Percentiles rank a stretch among this genome's conserved stretches.
Conservation (phyloP, 1,140 invertebrate species). For the Seison nebaliae region DNA sequence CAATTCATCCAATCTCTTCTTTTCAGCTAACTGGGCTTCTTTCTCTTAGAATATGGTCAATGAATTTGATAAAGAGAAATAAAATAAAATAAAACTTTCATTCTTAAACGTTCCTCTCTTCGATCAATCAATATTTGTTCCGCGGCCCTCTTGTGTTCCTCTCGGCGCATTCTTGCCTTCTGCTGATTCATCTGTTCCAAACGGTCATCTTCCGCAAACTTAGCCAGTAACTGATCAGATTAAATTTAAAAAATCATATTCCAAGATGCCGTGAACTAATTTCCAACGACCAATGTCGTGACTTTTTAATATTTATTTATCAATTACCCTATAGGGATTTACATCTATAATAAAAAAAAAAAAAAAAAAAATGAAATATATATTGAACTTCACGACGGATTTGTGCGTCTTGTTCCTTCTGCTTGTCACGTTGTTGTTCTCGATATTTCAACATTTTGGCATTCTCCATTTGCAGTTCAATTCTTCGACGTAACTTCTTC, state of each 20-base stretch:
- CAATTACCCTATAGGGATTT: no score
- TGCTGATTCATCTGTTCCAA: slow-evolving; percentile 30
- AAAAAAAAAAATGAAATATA: background rate
- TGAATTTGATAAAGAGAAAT: background rate
- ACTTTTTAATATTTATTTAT: no score
- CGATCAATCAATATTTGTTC: slow-evolving; percentile 23
- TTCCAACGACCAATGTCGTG: no score
- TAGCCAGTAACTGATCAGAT: slow-evolving; percentile 23
- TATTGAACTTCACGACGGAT: slow-evolving; percentile 21
- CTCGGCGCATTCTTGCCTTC: slow-evolving; percentile 26
- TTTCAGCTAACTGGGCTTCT: slow-evolving; percentile 17
- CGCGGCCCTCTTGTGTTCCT: slow-evolving; percentile 25
- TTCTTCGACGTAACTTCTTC: slow-evolving; percentile 18
- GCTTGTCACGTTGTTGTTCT: slow-evolving; percentile 18
- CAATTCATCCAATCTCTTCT: slow-evolving; percentile 21
- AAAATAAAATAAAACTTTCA: slow-evolving; percentile 15
- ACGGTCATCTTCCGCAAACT: slow-evolving; percentile 29
- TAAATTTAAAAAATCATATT: no score
- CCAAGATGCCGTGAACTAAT: no score
- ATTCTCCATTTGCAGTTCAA: slow-evolving; percentile 23
- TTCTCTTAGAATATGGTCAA: slow-evolving; percentile 16
- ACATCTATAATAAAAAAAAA: no score
- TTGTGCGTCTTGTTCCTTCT: slow-evolving; percentile 23
- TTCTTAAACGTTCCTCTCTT: slow-evolving; percentile 18
- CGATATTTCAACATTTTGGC: slow-evolving; percentile 26